Evolutionary conservation across 1,140 invertebrate genomes (phyloP), one percentile per base, ranked within the genome.

Genomic region (Batillaria attramentaria): DNA sequence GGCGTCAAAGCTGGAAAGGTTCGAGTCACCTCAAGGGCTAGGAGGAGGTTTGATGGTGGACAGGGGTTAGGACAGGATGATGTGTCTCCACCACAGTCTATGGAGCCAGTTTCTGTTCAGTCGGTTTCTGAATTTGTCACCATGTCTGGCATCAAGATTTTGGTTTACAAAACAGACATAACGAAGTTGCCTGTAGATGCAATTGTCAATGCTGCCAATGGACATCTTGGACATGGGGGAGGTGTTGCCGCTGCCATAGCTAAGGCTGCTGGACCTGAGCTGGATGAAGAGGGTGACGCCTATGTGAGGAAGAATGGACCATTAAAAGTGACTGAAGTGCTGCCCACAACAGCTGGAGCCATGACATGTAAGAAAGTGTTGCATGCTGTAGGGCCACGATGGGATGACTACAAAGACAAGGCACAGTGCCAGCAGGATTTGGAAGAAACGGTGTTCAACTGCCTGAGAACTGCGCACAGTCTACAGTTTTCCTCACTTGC

Each of bases 171-270:
- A 73, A 96, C 95, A n/a, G 95, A 97, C 88, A 97, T 98, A 28
- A 97, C 96, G 1, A 92, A 92, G 60, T 91, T 97, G 10, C 94
- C 95, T 93, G 93, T 97, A 62, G 96, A 97, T 93, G 95, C 94
- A 1, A 96, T 98, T 87, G 96, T 97, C 0, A 98, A 97, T 93
- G 96, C 96, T 72, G 96, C 97, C 3, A 97, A 98, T 91, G 93
- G 92, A 13, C 87, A 88, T 31, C 91, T 98, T 31, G 87, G 93
- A 41, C 95, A 95, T 70, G 96, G 96, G 35, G 95, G 95, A 57
- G 96, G 96, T 91, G 81, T 97, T 41, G 96, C 97, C 91, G 95
- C 95, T 78, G 95, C 95, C 16, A 97, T 98, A 87, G 66, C 81
- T 28, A 43, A 81, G 5, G 84, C 84, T 46, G 86, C 83, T 50